Base-by-base conservation (phyloP, 1,140 invertebrate species). In the Fopius arisanus region DNA sequence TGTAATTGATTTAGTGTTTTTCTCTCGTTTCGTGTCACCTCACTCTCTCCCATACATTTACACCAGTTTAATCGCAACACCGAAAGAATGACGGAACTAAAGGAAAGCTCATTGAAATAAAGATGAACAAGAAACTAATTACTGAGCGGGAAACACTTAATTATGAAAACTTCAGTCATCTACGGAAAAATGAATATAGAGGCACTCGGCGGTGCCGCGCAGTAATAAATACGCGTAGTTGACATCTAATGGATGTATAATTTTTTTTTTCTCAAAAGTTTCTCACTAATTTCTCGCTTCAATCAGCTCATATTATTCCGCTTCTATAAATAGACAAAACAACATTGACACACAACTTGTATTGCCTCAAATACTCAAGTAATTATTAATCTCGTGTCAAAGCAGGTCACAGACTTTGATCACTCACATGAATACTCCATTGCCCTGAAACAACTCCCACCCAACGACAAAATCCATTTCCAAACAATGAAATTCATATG, bases 301-400 rank as follows among this genome's bases (percentile, higher is more conserved):
- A 65, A 65, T 62, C 26, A 31, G 0, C 29, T 16, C 28, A 14
- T 65, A 31, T 33, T 31, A 29, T 33, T n/a, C 29, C 62, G 3
- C 10, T 33, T 65, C 29, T 65, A 75, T 72, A 69, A 75, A 75
- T 72, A 75, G 65, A 67, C 70, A 65, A 75, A 71, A 71, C 28
- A 71, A 71, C n/a, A 63, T 62, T 54, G 23, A 71, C 69, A 65
- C 70, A 59, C 54, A 23, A 21, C 23, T 23, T 10, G 54, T 23
- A 59, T 59, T 23, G 23, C 54, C 54, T 59, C 54, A 67, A 67
- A 21, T 63, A 63, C 33, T 31, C 23, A 9, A 67, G 41, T 67
- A 16, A 23, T 67, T 43, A 16, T 48, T 37, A 10, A 37, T 37
- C 33, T 37, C 33, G 33, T 12, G 7, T 37, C 12, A 37, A 37